These are phyloP conservation scores for Asteroscopus sphinx DNA, from an alignment of 2,888 invertebrate species.

Conservation along the genomic window DNA sequence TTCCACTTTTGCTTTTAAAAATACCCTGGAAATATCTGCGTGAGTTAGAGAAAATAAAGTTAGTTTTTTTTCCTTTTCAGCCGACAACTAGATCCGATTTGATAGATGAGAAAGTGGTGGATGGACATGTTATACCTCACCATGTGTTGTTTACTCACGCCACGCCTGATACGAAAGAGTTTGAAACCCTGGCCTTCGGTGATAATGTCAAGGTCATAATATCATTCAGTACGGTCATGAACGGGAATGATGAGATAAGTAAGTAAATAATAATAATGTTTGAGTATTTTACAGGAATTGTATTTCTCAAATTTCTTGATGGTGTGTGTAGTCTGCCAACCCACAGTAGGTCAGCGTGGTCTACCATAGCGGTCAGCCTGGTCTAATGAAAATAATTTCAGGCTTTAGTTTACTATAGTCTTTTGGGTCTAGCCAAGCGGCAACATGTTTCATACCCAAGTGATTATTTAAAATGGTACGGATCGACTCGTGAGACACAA, in stretches of 20 bases:
- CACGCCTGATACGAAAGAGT: constrained; percentile 93
- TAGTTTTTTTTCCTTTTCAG: constrained; percentile 79
- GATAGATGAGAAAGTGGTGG: constrained; percentile 95
- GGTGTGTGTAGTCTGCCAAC: too few relatives aligned
- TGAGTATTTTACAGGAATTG: too few relatives aligned
- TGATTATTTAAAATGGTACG: too few relatives aligned
- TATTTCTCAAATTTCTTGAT: too few relatives aligned
- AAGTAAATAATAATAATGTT: too few relatives aligned
- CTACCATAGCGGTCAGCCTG: too few relatives aligned
- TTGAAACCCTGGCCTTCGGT: constrained; percentile 94
- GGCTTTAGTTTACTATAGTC: too few relatives aligned
- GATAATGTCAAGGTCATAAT: constrained; percentile 96
- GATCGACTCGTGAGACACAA: too few relatives aligned
- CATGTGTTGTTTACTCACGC: constrained; percentile 96
- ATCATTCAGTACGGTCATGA: constrained; percentile 93
- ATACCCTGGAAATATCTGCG: constrained; percentile 1
- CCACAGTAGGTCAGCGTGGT: too few relatives aligned
- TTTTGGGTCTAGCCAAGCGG: too few relatives aligned
- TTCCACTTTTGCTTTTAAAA: constrained; percentile 22
- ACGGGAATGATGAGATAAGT: constrained; percentile 92
- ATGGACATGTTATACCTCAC: constrained; percentile 96
- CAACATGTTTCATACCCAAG: too few relatives aligned
- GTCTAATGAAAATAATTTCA: too few relatives aligned
- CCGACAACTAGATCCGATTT: constrained; percentile 92
- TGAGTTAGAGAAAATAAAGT: not conserved